These are phyloP conservation scores for Danio aesculapii DNA, from an alignment of 2,797 vertebrate species.

Conservation along the genomic window DNA sequence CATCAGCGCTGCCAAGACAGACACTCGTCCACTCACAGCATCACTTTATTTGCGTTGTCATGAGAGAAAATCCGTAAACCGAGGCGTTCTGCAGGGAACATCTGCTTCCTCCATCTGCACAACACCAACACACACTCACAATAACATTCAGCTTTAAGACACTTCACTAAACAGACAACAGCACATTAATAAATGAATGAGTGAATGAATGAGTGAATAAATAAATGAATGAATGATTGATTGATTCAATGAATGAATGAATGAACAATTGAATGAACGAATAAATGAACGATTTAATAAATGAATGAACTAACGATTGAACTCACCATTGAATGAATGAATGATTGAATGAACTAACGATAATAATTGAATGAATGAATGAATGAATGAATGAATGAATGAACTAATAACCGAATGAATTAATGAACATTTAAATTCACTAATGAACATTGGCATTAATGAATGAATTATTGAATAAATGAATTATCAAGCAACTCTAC, in stretches of 20 bases:
- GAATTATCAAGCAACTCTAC: no score
- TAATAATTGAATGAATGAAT: background rate
- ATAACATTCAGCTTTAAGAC: constrained; percentile 79
- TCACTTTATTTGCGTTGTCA: constrained; percentile 82
- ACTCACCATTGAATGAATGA: no score
- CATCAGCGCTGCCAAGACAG: constrained; percentile 67
- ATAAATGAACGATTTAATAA: no score
- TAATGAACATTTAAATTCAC: no score
- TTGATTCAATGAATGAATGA: no score
- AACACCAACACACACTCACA: constrained; percentile 75
- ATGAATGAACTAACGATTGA: background rate
- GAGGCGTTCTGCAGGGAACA: constrained; percentile 76
- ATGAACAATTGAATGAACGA: no score
- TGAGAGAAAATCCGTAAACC: constrained; percentile 78
- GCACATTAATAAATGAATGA: constrained; percentile 28
- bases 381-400: no score
- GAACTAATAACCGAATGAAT: no score
- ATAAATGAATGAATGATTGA: no score
- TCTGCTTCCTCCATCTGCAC: constrained; percentile 81
- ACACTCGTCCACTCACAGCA: constrained; percentile 72
- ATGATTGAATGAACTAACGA: background rate
- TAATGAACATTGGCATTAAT: no score
- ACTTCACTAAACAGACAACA: constrained; percentile 48
- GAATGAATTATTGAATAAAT: no score
- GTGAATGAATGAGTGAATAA: no score